Evolutionary conservation across 2,888 invertebrate genomes (phyloP).

Genomic region (Xestia ashworthii): DNA sequence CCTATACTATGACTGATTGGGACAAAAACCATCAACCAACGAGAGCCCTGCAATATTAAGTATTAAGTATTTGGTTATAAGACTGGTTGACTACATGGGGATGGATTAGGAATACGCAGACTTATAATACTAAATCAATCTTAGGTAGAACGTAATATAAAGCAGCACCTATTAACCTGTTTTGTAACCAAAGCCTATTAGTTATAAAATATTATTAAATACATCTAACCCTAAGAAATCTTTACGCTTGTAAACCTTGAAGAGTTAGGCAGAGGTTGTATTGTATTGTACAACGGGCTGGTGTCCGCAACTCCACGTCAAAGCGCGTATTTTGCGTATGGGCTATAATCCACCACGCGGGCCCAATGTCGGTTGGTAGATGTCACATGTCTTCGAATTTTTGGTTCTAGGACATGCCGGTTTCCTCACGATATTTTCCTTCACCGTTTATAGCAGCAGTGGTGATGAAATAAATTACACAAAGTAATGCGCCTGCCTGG

Average conservation of each 20-base stretch:
- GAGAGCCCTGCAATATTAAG: background rate
- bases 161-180: background rate
- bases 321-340: too few relatives aligned
- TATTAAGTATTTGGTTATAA: background rate
- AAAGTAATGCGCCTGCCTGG: too few relatives aligned
- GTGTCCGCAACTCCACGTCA: too few relatives aligned
- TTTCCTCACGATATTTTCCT: too few relatives aligned
- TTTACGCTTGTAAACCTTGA: background rate
- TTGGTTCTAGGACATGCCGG: too few relatives aligned
- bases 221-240: too few relatives aligned
- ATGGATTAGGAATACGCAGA: background rate
- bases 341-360: too few relatives aligned
- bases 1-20: background rate
- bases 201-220: background rate
- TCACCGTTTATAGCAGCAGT: too few relatives aligned
- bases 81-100: background rate
- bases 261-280: background rate
- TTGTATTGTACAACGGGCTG: too few relatives aligned
- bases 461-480: too few relatives aligned
- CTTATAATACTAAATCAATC: background rate
- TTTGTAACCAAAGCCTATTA: background rate
- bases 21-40: background rate
- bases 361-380: too few relatives aligned
- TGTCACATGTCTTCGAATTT: too few relatives aligned
- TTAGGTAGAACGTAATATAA: background rate